phyloP scores from a whole-genome alignment of 2,797 vertebrate species.

The Rousettus madagascariensis region DNA sequence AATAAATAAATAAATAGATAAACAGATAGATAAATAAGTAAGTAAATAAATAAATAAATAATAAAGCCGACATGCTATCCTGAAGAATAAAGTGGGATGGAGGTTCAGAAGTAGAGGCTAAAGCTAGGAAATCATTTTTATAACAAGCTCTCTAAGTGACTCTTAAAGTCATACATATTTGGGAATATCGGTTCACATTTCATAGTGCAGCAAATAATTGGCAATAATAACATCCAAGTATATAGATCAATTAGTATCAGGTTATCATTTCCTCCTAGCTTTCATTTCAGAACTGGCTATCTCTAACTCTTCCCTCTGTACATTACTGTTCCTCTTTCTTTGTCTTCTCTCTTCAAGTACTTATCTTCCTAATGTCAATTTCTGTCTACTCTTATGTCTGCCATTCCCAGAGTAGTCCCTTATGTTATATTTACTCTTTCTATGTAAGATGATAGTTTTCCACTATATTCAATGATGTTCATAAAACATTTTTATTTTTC shows the following conservation, averaged over 20 bases:
- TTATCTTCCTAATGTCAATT: not conserved
- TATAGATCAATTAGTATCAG: not conserved
- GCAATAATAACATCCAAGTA: not conserved
- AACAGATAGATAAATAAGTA: not conserved
- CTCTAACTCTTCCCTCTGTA: not conserved
- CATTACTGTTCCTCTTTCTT: not conserved
- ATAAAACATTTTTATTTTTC: not conserved
- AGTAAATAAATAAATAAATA: not conserved
- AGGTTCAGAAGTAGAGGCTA: not conserved
- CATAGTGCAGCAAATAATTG: not conserved
- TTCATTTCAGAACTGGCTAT: not conserved
- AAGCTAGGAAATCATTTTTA: not conserved
- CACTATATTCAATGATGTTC: not conserved
- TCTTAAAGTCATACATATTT: not conserved
- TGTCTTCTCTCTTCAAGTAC: not conserved
- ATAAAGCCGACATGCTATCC: not conserved
- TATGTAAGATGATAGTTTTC: not conserved
- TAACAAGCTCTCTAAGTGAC: not conserved
- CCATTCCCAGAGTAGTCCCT: not conserved
- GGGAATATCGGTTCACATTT: not conserved
- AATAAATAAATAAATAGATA: not conserved
- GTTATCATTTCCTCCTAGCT: not conserved
- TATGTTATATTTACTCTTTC: not conserved
- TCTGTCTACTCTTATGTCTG: not conserved
- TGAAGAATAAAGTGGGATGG: not conserved